phyloP scores from a whole-genome alignment of 2,797 vertebrate species.

The Aphelocoma californica region DNA sequence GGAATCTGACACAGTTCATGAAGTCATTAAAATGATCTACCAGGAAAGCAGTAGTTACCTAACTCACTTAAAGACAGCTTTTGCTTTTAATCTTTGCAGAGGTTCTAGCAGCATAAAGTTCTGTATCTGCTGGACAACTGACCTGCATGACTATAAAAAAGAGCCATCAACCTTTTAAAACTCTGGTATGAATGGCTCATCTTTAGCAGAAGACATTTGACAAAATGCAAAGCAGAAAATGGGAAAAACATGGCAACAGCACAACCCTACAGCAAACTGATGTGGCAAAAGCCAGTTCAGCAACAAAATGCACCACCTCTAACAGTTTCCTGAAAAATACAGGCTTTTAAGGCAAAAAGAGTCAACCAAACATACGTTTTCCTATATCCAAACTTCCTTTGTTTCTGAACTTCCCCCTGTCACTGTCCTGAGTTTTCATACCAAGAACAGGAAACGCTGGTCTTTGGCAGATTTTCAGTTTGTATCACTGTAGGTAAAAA shows the following conservation, averaged over 20 bases:
- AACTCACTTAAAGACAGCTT: conserved; percentile 6
- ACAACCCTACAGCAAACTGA: not conserved
- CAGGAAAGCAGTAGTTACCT: conserved; percentile 16
- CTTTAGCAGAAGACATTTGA: not conserved
- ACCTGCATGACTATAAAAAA: not conserved
- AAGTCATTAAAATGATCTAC: not conserved
- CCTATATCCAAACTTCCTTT: not conserved
- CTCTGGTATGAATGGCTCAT: not conserved
- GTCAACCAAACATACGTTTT: not conserved
- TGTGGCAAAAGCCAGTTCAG: not conserved
- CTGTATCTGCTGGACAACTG: not conserved
- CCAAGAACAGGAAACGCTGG: not conserved
- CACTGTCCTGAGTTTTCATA: not conserved
- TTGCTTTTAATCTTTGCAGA: not conserved
- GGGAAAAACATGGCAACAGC: not conserved
- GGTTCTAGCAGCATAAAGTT: not conserved
- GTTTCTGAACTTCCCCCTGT: conserved; percentile 7
- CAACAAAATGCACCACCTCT: not conserved
- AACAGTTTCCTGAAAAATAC: not conserved
- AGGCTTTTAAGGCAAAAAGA: not conserved
- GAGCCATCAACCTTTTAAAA: not conserved
- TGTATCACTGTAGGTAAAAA: not conserved
- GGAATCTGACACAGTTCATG: conserved; percentile 26
- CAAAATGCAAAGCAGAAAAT: not conserved
- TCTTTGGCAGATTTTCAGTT: not conserved